These are phyloP conservation scores for Amphimallon solstitiale DNA, from an alignment of 2,888 invertebrate species.

Conservation along the genomic window DNA sequence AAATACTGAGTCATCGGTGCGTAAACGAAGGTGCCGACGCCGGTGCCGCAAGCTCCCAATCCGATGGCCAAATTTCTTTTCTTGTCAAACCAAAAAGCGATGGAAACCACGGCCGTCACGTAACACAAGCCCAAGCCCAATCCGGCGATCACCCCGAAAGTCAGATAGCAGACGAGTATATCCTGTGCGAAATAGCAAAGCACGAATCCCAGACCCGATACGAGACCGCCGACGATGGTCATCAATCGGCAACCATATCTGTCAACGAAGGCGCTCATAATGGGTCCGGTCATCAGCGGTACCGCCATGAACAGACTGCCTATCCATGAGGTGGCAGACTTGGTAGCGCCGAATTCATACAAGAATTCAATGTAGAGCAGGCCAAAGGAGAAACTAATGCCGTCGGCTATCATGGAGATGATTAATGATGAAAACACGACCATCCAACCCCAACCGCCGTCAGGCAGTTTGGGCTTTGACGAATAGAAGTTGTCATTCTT, in stretches of 20 bases:
- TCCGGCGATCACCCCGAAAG: constrained; percentile 87
- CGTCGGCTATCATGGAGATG: constrained; percentile 91
- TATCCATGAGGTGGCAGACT: constrained; percentile 89
- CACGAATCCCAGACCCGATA: constrained; percentile 80
- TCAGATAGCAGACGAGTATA: constrained; percentile 82
- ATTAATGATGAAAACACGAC: constrained; percentile 87
- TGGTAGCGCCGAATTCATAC: constrained; percentile 81
- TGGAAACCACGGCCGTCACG: constrained; percentile 89
- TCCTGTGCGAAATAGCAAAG: constrained; percentile 76
- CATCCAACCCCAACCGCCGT: constrained; percentile 91
- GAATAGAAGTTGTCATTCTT: constrained; percentile 58
- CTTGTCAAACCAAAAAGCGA: constrained; percentile 93
- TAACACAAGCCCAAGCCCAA: constrained; percentile 86
- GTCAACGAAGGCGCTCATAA: constrained; percentile 86
- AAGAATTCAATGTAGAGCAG: constrained; percentile 86
- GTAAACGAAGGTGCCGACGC: constrained; percentile 88
- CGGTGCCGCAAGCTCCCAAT: constrained; percentile 88
- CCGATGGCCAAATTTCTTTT: constrained; percentile 87
- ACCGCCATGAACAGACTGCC: constrained; percentile 91
- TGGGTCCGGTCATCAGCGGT: constrained; percentile 84
- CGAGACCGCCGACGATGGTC: constrained; percentile 71
- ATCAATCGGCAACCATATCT: constrained; percentile 62
- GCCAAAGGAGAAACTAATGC: constrained; percentile 93
- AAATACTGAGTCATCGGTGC: constrained; percentile 86
- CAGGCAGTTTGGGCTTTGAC: constrained; percentile 71